Evolutionary conservation across 2,797 vertebrate genomes (phyloP).

Genomic region (Odontamblyopus lacepedii): DNA sequence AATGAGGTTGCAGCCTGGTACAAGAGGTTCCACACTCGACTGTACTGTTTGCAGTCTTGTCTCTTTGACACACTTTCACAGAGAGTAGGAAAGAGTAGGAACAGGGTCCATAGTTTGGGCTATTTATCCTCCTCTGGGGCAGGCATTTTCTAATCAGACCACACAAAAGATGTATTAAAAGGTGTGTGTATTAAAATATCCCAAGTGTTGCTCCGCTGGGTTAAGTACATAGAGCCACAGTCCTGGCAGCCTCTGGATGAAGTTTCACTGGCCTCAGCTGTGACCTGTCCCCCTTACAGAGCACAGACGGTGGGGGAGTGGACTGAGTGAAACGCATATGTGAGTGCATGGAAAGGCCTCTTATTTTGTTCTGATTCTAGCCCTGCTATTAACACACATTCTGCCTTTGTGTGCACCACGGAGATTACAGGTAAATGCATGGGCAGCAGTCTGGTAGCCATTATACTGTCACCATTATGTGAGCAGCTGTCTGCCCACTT

Average conservation of each 20-base stretch:
- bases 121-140: too few species aligned
- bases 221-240: background rate
- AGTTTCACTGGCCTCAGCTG: conserved; percentile 39
- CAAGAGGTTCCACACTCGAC: too few species aligned
- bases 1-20: too few species aligned
- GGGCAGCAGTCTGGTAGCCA: conserved; percentile 20
- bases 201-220: background rate
- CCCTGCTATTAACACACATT: conserved; percentile 7
- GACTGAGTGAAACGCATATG: background rate
- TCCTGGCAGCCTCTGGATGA: conserved; percentile 19
- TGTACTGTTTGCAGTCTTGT: too few species aligned
- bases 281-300: conserved; percentile 20
- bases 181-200: too few species aligned
- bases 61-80: too few species aligned
- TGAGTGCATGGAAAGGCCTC: background rate
- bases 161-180: too few species aligned
- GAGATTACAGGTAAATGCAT: conserved; percentile 28
- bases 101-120: too few species aligned
- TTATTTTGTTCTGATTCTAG: conserved; percentile 10
- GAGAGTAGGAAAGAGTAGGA: too few species aligned
- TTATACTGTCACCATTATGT: conserved; percentile 24
- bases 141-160: too few species aligned
- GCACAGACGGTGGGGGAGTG: conserved; percentile 13
- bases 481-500: conserved; percentile 21
- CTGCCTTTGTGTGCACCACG: background rate